phyloP scores from a whole-genome alignment of 2,113 vertebrate genomes.

The Nannobrachium achirus region DNA sequence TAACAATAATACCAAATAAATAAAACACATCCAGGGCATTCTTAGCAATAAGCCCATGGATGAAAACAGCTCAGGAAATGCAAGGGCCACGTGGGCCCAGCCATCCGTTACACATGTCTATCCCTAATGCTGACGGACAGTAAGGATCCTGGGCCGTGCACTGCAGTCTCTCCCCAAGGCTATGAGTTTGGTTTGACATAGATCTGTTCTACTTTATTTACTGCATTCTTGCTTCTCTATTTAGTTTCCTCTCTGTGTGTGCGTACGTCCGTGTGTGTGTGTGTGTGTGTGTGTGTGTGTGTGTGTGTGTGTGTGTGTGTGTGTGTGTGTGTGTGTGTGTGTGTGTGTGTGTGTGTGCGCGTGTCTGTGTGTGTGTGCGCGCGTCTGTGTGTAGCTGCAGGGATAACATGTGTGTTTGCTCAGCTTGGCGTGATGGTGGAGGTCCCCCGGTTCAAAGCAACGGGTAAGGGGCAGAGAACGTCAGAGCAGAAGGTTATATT shows the following conservation, averaged over 20 bases:
- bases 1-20: too few relatives aligned
- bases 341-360: too few relatives aligned
- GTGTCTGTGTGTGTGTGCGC: too few relatives aligned
- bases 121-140: slow-evolving; percentile 54
- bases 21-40: slow-evolving; percentile 49
- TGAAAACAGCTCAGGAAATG: slow-evolving; percentile 56
- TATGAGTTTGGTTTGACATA: slow-evolving; percentile 63
- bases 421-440: slow-evolving; percentile 41
- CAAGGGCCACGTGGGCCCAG: slow-evolving; percentile 15
- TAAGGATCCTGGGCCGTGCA: slow-evolving; percentile 27
- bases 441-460: slow-evolving; percentile 56
- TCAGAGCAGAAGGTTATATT: slow-evolving; percentile 38
- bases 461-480: neutral
- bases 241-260: slow-evolving; percentile 44
- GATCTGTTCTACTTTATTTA: slow-evolving; percentile 66
- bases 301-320: neutral
- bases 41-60: slow-evolving; percentile 61
- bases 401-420: slow-evolving; percentile 55
- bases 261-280: too few relatives aligned
- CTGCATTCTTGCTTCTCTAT: slow-evolving; percentile 62
- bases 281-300: too few relatives aligned
- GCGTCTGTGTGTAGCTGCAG: slow-evolving; percentile 53
- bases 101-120: slow-evolving; percentile 64
- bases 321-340: slow-evolving; percentile 9
- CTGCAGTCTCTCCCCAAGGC: slow-evolving; percentile 56